These are phyloP conservation scores for Ceratina australensis DNA, from an alignment of 1,140 invertebrate species.

Conservation along the genomic window DNA sequence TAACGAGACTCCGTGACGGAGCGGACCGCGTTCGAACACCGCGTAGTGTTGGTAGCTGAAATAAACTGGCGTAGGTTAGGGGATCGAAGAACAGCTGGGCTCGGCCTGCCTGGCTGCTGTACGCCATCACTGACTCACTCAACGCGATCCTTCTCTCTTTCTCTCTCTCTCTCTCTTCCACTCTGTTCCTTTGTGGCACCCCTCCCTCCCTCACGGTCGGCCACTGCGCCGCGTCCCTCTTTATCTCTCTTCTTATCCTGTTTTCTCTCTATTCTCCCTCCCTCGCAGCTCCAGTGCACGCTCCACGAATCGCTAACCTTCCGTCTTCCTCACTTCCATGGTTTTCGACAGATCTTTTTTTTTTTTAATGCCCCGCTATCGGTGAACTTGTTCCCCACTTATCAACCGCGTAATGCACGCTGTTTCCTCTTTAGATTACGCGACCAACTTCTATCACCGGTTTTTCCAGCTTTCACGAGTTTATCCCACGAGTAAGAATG, in stretches of 20 bases:
- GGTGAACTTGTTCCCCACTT: background rate
- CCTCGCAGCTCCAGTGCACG: slow-evolving; percentile 21
- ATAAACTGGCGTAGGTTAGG: slow-evolving; percentile 65
- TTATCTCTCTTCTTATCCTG: slow-evolving; percentile 10
- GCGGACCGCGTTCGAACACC: slow-evolving; percentile 9
- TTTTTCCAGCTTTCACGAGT: background rate
- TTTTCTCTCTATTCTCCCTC: slow-evolving; percentile 31
- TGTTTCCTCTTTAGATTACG: background rate
- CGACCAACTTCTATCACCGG: background rate
- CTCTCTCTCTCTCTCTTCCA: slow-evolving; percentile 22
- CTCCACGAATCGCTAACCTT: background rate
- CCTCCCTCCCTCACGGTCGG: background rate
- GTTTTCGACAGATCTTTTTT: slow-evolving; percentile 22
- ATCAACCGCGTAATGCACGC: background rate
- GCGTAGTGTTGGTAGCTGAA: slow-evolving; percentile 55
- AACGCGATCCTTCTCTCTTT: slow-evolving; percentile 45
- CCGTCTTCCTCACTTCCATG: background rate
- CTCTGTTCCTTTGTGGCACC: slow-evolving; percentile 18
- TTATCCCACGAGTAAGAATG: background rate
- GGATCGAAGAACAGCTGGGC: slow-evolving; percentile 68
- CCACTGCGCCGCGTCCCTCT: slow-evolving; percentile 12
- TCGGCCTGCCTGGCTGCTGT: slow-evolving; percentile 60
- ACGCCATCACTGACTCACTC: slow-evolving; percentile 71
- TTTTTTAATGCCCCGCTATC: slow-evolving; percentile 16
- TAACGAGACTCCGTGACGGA: slow-evolving; percentile 3